Evolutionary conservation across 2,888 invertebrate genomes (phyloP).

Genomic region (Caenorhabditis sp.): DNA sequence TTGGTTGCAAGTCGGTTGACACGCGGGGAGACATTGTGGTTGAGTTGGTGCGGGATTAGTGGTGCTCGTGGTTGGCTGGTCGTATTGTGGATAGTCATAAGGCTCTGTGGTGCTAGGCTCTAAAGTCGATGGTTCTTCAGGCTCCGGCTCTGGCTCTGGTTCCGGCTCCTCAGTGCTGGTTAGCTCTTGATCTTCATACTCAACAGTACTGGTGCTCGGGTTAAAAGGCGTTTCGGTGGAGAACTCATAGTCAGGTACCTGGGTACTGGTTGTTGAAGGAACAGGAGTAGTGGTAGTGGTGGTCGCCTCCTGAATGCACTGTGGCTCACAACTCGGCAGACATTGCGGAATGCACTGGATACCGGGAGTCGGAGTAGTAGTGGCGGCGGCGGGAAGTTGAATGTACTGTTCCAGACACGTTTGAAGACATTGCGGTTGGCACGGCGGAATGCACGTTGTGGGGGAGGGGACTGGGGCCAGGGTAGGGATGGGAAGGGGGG

Average conservation of each 20-base stretch:
- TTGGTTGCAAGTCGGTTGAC: slow-evolving; percentile 41
- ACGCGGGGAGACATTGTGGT: slow-evolving; percentile 48
- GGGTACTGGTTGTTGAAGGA: slow-evolving; percentile 13
- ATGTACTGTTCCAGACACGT: slow-evolving; percentile 58
- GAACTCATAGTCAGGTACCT: slow-evolving; percentile 34
- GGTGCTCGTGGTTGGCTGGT: slow-evolving; percentile 31
- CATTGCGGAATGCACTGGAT: slow-evolving; percentile 55
- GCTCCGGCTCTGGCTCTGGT: slow-evolving; percentile 11
- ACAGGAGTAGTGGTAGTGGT: slow-evolving; percentile 15
- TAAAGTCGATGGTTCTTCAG: slow-evolving; percentile 6
- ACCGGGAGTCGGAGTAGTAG: background rate
- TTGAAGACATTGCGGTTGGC: slow-evolving; percentile 60
- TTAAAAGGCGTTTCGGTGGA: background rate
- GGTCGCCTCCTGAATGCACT: slow-evolving; percentile 43
- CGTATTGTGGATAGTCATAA: slow-evolving; percentile 51
- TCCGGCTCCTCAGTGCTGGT: slow-evolving; percentile 1
- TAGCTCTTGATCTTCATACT: slow-evolving; percentile 3
- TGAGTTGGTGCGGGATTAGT: slow-evolving; percentile 8
- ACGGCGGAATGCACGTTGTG: slow-evolving; percentile 54
- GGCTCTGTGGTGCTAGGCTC: slow-evolving; percentile 32
- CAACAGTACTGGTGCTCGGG: background rate
- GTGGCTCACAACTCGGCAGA: slow-evolving; percentile 58
- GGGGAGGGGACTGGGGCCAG: slow-evolving; percentile 15
- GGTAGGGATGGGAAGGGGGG: slow-evolving; percentile 23
- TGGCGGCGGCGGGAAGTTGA: slow-evolving; percentile 4